phyloP scores from a whole-genome alignment of 2,113 vertebrate genomes.

The Channa argus region DNA sequence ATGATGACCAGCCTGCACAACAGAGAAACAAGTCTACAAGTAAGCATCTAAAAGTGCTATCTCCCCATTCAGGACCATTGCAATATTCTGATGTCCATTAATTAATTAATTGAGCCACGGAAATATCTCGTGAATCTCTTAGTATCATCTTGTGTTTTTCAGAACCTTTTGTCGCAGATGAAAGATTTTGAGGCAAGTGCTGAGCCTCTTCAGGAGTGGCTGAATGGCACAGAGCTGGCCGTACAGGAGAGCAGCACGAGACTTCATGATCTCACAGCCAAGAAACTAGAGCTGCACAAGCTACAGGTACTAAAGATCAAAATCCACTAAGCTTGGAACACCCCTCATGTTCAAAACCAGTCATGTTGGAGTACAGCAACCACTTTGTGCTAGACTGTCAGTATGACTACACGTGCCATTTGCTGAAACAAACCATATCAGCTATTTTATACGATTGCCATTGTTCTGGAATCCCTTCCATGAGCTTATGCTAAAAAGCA shows the following conservation, averaged over 20 bases:
- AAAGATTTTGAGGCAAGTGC: constrained; percentile 93
- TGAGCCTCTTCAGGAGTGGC: constrained; percentile 91
- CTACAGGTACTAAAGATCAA: constrained; percentile 87
- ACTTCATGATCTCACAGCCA: constrained; percentile 92
- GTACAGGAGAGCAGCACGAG: constrained; percentile 90
- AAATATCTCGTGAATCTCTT: neutral
- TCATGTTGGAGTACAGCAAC: constrained; percentile 26
- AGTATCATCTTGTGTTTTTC: constrained; percentile 1
- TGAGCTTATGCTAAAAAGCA: constrained; percentile 39
- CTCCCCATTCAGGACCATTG: too few relatives aligned
- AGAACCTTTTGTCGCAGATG: constrained; percentile 95
- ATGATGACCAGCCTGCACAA: constrained; percentile 91
- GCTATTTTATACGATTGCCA: neutral
- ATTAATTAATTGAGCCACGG: neutral
- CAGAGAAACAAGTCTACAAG: constrained; percentile 90
- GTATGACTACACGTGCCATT: neutral
- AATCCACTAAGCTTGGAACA: neutral
- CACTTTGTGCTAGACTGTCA: neutral
- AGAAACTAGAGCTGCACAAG: constrained; percentile 91
- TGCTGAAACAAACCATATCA: constrained; percentile 33
- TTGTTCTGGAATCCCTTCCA: neutral
- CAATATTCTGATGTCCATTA: neutral
- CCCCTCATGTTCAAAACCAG: neutral
- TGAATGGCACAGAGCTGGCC: constrained; percentile 86
- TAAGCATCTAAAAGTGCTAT: constrained; percentile 57